A percentile compares a stretch with the other conserved stretches of the same genome.
phyloP scores from a whole-genome alignment of 2,797 vertebrate genomes.

The Sebastes itinus region DNA sequence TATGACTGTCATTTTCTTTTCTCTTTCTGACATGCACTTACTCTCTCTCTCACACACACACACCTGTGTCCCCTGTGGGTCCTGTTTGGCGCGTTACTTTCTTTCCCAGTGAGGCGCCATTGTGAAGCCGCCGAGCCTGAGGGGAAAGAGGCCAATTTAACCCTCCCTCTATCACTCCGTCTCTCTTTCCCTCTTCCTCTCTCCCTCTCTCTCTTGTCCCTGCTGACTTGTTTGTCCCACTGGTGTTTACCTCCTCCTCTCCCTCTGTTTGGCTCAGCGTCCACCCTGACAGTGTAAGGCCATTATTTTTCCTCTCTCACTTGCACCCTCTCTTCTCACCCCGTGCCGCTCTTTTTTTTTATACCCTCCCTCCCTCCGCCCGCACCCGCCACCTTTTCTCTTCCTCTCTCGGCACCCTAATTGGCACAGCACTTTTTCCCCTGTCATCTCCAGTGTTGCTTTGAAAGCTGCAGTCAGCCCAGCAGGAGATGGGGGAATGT shows the following conservation, averaged over 20 bases:
- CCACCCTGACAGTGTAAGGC: slow-evolving; percentile 71
- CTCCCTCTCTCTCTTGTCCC: slow-evolving; percentile 52
- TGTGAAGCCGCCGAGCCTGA: slow-evolving; percentile 66
- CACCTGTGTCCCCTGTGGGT: slow-evolving; percentile 61
- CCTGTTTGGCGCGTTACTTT: slow-evolving; percentile 70
- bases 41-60: slow-evolving; percentile 5
- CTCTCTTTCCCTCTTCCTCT: slow-evolving; percentile 12
- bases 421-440: slow-evolving; percentile 66
- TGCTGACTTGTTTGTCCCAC: slow-evolving; percentile 78
- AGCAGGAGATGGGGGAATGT: slow-evolving; percentile 67
- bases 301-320: slow-evolving; percentile 73
- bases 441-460: slow-evolving; percentile 73
- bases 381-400: slow-evolving; percentile 43
- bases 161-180: slow-evolving; percentile 55
- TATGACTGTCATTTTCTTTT: slow-evolving; percentile 60
- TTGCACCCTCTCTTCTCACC: slow-evolving; percentile 43
- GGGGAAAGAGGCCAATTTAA: slow-evolving; percentile 77
- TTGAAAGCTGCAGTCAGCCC: slow-evolving; percentile 72
- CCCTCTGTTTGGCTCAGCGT: slow-evolving; percentile 65
- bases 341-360: slow-evolving; percentile 26
- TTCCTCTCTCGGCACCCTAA: slow-evolving; percentile 67
- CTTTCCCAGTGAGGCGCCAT: slow-evolving; percentile 70
- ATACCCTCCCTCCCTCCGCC: neutral
- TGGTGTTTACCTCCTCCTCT: slow-evolving; percentile 73
- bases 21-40: slow-evolving; percentile 32